Evolutionary conservation across 2,113 vertebrate species (phyloP), one percentile per base, ranked within the genome.

Genomic region (Lophochroa leadbeateri): DNA sequence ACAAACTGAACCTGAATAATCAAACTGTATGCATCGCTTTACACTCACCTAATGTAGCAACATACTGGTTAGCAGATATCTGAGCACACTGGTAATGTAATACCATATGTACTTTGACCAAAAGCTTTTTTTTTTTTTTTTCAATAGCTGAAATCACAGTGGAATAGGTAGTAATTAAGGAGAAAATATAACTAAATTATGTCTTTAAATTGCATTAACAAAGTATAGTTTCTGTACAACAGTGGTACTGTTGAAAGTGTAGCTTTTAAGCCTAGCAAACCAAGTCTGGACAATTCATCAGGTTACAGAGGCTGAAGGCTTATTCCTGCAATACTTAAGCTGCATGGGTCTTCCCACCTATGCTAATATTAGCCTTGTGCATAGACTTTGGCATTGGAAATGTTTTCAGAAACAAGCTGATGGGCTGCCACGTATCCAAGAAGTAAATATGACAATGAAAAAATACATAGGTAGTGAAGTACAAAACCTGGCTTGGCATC

Each of bases 1-100:
- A 64, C 12, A 74, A 78, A 78, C 46, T 63, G 50, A 86, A 33
- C 68, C 29, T 88, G 77, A 92, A 86, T 75, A 81, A 88, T 86
- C 84, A 64, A 70, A 81, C 11, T 52, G 2, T 20, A 29, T 33
- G 4, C 61, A 78, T 67, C 16, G 81, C 39, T 81, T 74, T 68
- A 39, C n/a, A 15, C 11, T 69, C 76, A 83, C 25, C n/a, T 46
- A 63, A 43, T 33, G 21, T 20, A 90, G 21, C 5, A 64, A n/a
- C 15, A 46, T 28, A 29, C 13, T n/a, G 12, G 19, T 72, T 64
- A 77, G 43, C 11, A 84, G 68, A 19, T 33, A 78, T 6, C n/a
- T 57, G 29, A 70, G 3, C 33, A 70, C 19, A 55, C 2, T 86
- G 31, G 5, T 29, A 61, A 58, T 46, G 7, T 49, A 91, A 41